Conservation (phyloP, 2,113 vertebrate species). For the Campylorhamphus procurvoides region DNA sequence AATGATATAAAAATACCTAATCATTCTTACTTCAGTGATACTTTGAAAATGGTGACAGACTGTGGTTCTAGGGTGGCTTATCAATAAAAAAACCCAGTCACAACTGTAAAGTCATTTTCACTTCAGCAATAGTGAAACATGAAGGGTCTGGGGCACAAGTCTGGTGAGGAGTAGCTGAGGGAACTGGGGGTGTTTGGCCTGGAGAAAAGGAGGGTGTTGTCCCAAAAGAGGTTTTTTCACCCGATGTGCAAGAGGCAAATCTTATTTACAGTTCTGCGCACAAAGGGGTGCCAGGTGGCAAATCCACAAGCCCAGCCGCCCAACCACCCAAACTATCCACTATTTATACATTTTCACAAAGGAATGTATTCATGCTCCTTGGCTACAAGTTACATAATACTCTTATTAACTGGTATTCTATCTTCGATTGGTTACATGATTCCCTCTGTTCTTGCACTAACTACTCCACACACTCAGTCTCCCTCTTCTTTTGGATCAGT, state of each 20-base stretch:
- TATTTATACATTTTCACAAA: neutral
- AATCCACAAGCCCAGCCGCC: rapidly evolving
- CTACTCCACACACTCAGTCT: no score
- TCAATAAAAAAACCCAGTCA: no score
- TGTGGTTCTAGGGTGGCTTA: no score
- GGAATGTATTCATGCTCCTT: neutral
- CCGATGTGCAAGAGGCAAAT: neutral
- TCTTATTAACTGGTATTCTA: neutral
- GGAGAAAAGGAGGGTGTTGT: neutral
- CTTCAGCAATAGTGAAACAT: neutral
- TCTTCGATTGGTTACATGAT: neutral
- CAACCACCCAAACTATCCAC: neutral
- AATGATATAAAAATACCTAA: neutral
- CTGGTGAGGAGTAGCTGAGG: neutral
- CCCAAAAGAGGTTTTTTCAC: neutral
- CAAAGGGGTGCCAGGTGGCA: neutral
- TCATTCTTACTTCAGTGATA: neutral
- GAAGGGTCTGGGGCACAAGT: neutral
- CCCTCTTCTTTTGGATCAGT: neutral
- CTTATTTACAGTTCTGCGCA: neutral
- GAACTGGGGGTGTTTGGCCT: neutral
- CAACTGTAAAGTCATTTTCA: neutral
- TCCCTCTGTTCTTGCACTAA: neutral
- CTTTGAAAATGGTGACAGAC: neutral
- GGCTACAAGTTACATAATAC: neutral